Percentiles rank a stretch among this genome's conserved stretches.
Evolutionary conservation across 2,888 invertebrate genomes (phyloP).

Genomic region (Omphaloscelis lunosa): DNA sequence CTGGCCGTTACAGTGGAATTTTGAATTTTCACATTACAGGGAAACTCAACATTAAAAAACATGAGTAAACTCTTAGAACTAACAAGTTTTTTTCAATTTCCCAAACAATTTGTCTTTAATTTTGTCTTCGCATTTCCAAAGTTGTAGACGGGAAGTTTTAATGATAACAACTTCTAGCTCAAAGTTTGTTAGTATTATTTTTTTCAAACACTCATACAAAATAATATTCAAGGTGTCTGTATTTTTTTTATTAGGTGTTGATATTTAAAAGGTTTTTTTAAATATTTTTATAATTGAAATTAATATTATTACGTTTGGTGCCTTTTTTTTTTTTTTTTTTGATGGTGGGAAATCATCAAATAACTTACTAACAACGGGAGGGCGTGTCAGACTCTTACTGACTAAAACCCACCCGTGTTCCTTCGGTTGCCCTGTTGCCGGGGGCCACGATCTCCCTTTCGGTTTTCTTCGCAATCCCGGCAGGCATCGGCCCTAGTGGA

Average conservation of each 20-base stretch:
- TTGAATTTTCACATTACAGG: neutral
- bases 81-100: neutral
- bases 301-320: neutral
- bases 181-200: neutral
- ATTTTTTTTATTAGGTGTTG: neutral
- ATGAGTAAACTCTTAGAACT: neutral
- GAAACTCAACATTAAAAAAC: neutral
- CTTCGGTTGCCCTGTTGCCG: too few relatives aligned
- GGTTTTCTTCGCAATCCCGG: too few relatives aligned
- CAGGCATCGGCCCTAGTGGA: too few relatives aligned
- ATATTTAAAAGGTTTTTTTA: neutral
- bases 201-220: neutral
- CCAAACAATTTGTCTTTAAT: neutral
- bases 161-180: neutral
- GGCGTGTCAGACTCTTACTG: too few relatives aligned
- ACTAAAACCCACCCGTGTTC: too few relatives aligned
- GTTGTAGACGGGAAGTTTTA: conserved; percentile 9
- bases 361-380: too few relatives aligned
- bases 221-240: neutral
- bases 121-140: neutral
- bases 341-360: too few relatives aligned
- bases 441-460: too few relatives aligned
- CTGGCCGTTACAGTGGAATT: neutral
- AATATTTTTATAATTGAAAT: neutral
- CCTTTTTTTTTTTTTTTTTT: too few relatives aligned